Evolutionary conservation across 1,140 invertebrate genomes (phyloP).

Genomic region (Philopotamus ludificatus): DNA sequence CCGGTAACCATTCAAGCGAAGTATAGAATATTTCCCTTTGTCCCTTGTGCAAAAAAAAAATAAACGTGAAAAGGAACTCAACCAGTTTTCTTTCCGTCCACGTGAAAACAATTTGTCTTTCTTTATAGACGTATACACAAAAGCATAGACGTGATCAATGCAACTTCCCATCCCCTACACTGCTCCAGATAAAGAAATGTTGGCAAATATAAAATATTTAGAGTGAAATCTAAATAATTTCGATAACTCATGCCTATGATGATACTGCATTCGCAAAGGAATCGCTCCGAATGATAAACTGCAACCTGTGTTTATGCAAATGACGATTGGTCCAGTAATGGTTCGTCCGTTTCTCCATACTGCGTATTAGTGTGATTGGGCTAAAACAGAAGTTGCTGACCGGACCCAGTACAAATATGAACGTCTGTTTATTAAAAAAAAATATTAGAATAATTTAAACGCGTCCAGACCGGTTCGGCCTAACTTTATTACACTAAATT

Average conservation of each 20-base stretch:
- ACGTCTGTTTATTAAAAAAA: no score
- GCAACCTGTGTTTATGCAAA: constrained; percentile 31
- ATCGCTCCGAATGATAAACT: constrained; percentile 28
- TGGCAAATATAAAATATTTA: neutral
- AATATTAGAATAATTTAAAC: constrained; percentile 33
- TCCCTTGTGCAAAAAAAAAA: constrained; percentile 9
- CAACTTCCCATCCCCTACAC: neutral
- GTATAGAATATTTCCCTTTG: constrained; percentile 25
- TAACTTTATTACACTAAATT: constrained; percentile 41
- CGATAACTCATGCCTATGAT: neutral
- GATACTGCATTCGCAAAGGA: constrained; percentile 2
- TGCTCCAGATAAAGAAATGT: neutral
- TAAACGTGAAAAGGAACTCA: no score
- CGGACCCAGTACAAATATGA: no score
- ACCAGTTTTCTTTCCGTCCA: constrained; percentile 28
- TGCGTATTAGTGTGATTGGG: no score
- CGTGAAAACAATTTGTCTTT: constrained; percentile 34
- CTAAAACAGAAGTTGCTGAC: no score
- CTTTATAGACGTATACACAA: constrained; percentile 15
- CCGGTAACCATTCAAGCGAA: no score
- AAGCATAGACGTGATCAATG: constrained; percentile 21
- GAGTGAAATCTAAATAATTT: constrained; percentile 10
- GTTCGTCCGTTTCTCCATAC: no score
- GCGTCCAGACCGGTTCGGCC: constrained; percentile 24
- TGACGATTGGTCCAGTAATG: no score